phyloP scores from a whole-genome alignment of 2,888 invertebrate genomes.

The Dryococelus australis region DNA sequence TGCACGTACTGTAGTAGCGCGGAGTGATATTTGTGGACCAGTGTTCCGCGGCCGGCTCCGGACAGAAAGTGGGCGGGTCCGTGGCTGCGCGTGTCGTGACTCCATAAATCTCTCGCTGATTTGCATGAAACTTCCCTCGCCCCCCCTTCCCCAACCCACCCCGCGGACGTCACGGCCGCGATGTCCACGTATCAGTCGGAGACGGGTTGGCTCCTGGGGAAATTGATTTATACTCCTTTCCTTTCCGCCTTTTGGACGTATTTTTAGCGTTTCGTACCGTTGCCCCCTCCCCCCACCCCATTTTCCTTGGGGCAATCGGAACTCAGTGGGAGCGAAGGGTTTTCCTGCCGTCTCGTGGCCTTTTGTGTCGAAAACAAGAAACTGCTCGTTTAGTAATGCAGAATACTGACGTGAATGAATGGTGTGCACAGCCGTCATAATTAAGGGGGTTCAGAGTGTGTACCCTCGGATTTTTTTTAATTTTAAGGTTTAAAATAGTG shows the following conservation, averaged over 20 bases:
- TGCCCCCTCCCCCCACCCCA: neutral
- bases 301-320: too few species aligned
- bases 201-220: neutral
- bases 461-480: too few species aligned
- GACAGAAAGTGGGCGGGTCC: slow-evolving; percentile 47
- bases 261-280: neutral
- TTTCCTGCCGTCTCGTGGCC: neutral
- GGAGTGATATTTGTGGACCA: slow-evolving; percentile 52
- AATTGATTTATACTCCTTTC: neutral
- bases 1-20: slow-evolving; percentile 42
- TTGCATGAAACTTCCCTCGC: neutral
- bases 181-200: slow-evolving; percentile 5
- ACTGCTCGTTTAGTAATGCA: neutral
- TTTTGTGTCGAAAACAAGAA: neutral
- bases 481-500: too few species aligned
- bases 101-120: slow-evolving; percentile 11
- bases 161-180: neutral
- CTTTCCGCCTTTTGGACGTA: neutral
- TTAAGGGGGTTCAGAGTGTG: too few species aligned
- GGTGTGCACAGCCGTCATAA: too few species aligned
- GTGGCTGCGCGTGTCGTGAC: slow-evolving; percentile 57
- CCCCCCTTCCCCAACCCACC: too few species aligned
- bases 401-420: neutral
- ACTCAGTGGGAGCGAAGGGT: too few species aligned
- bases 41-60: slow-evolving; percentile 53